phyloP scores from a whole-genome alignment of 2,888 invertebrate species.

The Venusia cambrica region DNA sequence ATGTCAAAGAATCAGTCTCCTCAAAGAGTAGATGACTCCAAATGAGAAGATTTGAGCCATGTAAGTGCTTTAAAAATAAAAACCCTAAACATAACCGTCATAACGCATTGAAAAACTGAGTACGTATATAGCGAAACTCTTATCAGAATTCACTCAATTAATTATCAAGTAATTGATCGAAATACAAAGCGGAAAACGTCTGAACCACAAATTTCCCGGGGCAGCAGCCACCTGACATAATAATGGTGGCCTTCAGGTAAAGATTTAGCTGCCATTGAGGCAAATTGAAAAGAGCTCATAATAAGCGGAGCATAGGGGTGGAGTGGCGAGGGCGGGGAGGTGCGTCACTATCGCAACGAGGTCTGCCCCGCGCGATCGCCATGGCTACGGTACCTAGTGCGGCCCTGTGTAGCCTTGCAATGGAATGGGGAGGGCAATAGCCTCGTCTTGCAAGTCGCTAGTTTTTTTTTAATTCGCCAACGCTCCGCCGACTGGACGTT shows the following conservation, averaged over 20 bases:
- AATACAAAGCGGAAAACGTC: too few relatives aligned
- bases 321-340: constrained; percentile 36
- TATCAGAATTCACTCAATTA: too few relatives aligned
- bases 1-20: too few relatives aligned
- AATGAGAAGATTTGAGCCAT: too few relatives aligned
- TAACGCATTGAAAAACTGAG: too few relatives aligned
- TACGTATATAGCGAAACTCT: too few relatives aligned
- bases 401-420: constrained; percentile 81
- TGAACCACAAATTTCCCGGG: constrained; percentile 37
- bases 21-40: too few relatives aligned
- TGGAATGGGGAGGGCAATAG: constrained; percentile 80
- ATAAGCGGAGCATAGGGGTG: constrained; percentile 47
- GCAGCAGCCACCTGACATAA: constrained; percentile 40
- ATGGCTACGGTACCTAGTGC: constrained; percentile 70
- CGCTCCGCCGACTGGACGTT: constrained; percentile 56
- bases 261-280: constrained; percentile 68
- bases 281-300: constrained; percentile 73
- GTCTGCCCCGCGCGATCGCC: constrained; percentile 62
- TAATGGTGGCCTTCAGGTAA: constrained; percentile 63
- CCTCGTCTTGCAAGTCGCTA: constrained; percentile 71
- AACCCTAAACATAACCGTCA: too few relatives aligned
- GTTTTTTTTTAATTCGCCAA: constrained; percentile 58
- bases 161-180: too few relatives aligned
- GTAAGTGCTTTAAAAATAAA: too few relatives aligned
- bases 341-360: constrained; percentile 73